Evolutionary conservation across 2,113 vertebrate species (phyloP), one percentile per base, ranked within the genome.

Genomic region (Sapajus apella): DNA sequence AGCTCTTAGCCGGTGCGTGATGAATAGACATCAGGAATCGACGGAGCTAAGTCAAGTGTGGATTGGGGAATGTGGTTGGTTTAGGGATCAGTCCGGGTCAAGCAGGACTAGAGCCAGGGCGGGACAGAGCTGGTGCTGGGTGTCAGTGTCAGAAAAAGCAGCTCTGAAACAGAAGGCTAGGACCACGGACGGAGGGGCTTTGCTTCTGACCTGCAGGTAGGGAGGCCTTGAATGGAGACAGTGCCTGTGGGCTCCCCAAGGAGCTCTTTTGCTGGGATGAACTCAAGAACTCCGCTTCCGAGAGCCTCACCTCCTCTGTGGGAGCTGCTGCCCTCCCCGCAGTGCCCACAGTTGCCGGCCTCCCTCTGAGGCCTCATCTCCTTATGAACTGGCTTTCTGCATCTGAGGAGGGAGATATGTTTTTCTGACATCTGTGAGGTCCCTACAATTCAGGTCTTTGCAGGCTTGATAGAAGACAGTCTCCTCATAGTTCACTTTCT

Each of bases 1-100:
- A 17, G 56, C 50, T 64, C n/a, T 70, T 32, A 3, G 9, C 1
- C 0, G 0, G 14, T 0, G 0, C 10, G n/a, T 43, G 80, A 82
- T 47, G 14, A 68, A 27, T 5, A 27, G 56, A 21, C 50, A 10
- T 30, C 0, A 21, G 56, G 47, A 21, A 3, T 21, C 58, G 66
- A 45, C 0, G 4, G 8, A 12, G 58, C 1, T 58, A 6, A 77
- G 18, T 3, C 61, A 79, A 27, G 82, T n/a, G 0, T 80, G 52
- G 7, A 11, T 20, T 55, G 47, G 20, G 27, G 76, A 55, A 73
- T 68, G 76, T 64, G 3, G 3, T 10, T 47, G 13, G 10, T n/a
- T 32, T 72, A 32, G 47, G 77, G 77, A 37, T 17, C 25, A 43
- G 35, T 40, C 66, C 82, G 75, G 79, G 50, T 81, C 88, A 45